phyloP scores from a whole-genome alignment of 2,797 vertebrate species.

The Phaenicophaeus curvirostris region DNA sequence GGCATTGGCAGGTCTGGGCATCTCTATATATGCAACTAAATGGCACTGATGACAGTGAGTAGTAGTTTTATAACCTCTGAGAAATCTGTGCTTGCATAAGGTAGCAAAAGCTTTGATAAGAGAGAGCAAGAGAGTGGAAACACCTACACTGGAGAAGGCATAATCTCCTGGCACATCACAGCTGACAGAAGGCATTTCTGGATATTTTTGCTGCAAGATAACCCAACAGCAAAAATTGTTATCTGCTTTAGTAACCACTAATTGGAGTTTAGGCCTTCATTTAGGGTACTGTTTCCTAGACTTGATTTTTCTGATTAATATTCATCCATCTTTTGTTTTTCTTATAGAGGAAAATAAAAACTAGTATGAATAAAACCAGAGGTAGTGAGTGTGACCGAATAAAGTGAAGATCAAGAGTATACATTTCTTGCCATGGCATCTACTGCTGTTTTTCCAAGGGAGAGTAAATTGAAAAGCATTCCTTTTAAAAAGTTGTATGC shows the following conservation, averaged over 20 bases:
- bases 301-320: background rate
- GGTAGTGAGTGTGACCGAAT: background rate
- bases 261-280: background rate
- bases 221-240: background rate
- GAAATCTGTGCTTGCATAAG: background rate
- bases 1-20: background rate
- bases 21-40: background rate
- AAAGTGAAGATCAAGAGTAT: background rate
- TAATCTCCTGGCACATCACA: background rate
- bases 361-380: background rate
- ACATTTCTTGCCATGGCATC: background rate
- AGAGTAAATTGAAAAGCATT: background rate
- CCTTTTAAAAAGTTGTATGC: background rate
- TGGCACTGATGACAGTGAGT: background rate
- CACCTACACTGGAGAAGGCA: background rate
- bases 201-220: background rate
- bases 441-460: background rate
- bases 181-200: background rate
- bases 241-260: background rate
- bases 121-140: background rate
- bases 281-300: background rate
- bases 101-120: background rate
- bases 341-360: background rate
- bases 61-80: background rate
- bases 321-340: background rate